Conservation (phyloP, 2,888 invertebrate genomes). For the Camponotus fellah region DNA sequence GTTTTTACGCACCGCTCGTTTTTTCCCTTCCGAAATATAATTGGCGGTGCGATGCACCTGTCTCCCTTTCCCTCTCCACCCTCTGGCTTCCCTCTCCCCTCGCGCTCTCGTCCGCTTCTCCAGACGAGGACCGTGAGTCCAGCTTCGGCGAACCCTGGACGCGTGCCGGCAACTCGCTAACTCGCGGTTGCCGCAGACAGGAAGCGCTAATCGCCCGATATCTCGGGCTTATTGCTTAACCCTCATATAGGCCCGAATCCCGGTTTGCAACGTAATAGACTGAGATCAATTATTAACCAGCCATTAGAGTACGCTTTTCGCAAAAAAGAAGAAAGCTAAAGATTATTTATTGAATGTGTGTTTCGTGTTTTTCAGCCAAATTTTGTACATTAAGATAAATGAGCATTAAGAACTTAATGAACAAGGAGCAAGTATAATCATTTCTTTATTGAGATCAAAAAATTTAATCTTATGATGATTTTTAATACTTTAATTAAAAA, state of each 20-base stretch:
- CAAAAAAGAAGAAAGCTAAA: neutral
- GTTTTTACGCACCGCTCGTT: slow-evolving; percentile 78
- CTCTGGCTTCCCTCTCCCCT: slow-evolving; percentile 28
- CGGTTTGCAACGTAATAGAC: slow-evolving; percentile 25
- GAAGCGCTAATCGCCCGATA: slow-evolving; percentile 53
- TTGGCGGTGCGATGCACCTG: slow-evolving; percentile 86
- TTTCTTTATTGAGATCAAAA: neutral
- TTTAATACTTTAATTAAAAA: neutral
- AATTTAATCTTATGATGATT: neutral
- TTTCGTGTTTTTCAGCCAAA: neutral
- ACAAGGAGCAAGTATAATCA: no score
- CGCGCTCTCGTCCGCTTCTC: slow-evolving; percentile 50
- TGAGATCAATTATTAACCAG: slow-evolving; percentile 28
- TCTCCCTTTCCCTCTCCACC: slow-evolving; percentile 78
- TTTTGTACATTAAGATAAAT: neutral
- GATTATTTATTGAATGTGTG: neutral
- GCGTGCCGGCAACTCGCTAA: slow-evolving; percentile 73
- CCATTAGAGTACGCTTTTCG: slow-evolving; percentile 22
- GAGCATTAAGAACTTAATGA: neutral
- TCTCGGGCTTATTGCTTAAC: slow-evolving; percentile 40
- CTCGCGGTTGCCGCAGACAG: slow-evolving; percentile 55
- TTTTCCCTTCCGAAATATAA: slow-evolving; percentile 84
- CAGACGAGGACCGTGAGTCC: slow-evolving; percentile 64
- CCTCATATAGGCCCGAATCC: slow-evolving; percentile 9
- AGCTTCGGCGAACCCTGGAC: slow-evolving; percentile 73